Percentiles rank a stretch among this genome's conserved stretches.
These are phyloP conservation scores for Metallyticus violacea DNA, from an alignment of 2,888 invertebrate genomes.

Conservation along the genomic window DNA sequence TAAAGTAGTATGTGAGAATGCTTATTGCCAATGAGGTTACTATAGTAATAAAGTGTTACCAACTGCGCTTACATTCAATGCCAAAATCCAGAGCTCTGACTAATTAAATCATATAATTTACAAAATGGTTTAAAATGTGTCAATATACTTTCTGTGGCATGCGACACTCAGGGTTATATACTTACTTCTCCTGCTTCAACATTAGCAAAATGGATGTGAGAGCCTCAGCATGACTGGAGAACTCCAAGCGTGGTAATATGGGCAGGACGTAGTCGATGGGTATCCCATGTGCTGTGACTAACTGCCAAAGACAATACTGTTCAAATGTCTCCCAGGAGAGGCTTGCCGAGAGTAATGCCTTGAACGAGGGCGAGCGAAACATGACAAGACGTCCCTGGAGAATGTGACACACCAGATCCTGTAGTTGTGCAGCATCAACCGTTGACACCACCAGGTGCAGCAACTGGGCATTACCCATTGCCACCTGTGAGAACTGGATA, in stretches of 20 bases:
- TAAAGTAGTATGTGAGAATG: too few relatives aligned
- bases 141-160: too few relatives aligned
- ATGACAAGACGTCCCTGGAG: conserved; percentile 63
- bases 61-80: too few relatives aligned
- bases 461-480: conserved; percentile 83
- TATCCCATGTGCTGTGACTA: conserved; percentile 90
- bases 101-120: too few relatives aligned
- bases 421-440: conserved; percentile 85
- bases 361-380: conserved; percentile 66
- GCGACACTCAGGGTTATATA: conserved; percentile 35
- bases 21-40: too few relatives aligned
- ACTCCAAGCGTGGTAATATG: conserved; percentile 74
- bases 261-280: conserved; percentile 87
- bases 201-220: conserved; percentile 84
- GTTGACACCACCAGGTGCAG: conserved; percentile 87
- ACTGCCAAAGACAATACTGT: conserved; percentile 96
- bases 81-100: too few relatives aligned
- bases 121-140: too few relatives aligned
- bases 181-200: conserved; percentile 83
- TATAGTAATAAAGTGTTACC: too few relatives aligned
- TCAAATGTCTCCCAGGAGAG: conserved; percentile 96
- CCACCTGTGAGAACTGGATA: conserved; percentile 82
- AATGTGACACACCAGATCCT: conserved; percentile 86
- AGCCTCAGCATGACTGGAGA: conserved; percentile 87
- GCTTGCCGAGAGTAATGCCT: conserved; percentile 74